Evolutionary conservation across 2,888 invertebrate genomes (phyloP).

Genomic region (Conus canariensis): DNA sequence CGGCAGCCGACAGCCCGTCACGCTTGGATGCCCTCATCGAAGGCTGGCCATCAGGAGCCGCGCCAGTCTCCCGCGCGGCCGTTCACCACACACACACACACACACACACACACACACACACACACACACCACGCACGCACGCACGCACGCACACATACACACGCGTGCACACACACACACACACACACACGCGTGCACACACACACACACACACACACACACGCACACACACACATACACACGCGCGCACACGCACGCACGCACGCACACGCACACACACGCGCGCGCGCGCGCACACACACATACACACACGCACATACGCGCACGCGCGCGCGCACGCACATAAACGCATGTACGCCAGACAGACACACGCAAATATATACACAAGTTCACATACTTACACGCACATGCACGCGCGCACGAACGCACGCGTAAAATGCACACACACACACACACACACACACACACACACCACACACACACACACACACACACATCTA

Average conservation of each 20-base stretch:
- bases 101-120: not conserved
- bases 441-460: not conserved
- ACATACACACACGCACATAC: slow-evolving; percentile 23
- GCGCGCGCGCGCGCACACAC: not conserved
- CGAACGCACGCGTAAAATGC: not conserved
- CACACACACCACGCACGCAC: not conserved
- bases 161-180: not conserved
- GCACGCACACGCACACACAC: slow-evolving; percentile 8
- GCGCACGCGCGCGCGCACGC: not conserved
- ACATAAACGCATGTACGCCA: not conserved
- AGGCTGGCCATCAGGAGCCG: no score
- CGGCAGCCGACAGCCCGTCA: no score
- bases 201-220: not conserved
- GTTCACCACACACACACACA: not conserved
- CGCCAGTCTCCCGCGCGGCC: not conserved
- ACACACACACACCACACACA: not conserved
- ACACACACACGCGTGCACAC: not conserved
- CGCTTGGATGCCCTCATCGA: no score
- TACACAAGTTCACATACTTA: not conserved
- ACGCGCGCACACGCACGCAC: not conserved
- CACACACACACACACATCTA: not conserved
- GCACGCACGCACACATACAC: not conserved
- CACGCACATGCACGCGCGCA: not conserved
- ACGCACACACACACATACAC: not conserved
- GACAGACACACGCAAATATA: not conserved